These are phyloP conservation scores for Spongilla lacustris DNA, from an alignment of 37 sponge, comb jelly and placozoan species.

Conservation along the genomic window DNA sequence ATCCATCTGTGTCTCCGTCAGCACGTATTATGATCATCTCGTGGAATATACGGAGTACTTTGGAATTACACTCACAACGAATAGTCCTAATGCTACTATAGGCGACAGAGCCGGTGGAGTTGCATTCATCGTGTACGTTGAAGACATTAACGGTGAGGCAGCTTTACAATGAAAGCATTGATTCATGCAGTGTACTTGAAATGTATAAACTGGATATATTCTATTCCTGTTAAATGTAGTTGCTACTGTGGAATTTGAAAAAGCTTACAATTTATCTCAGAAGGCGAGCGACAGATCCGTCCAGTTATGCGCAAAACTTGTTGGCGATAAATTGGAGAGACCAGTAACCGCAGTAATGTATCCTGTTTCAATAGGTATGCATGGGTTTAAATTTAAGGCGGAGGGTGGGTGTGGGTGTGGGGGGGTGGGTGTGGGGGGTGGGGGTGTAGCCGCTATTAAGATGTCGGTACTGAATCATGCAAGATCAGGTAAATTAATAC, in stretches of 20 bases:
- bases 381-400: too few species aligned
- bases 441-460: too few species aligned
- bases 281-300: background rate
- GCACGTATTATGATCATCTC: background rate
- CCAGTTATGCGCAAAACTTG: background rate
- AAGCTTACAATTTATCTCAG: background rate
- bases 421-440: too few species aligned
- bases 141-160: background rate
- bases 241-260: background rate
- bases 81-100: background rate
- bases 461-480: too few species aligned
- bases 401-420: too few species aligned
- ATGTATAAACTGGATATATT: background rate
- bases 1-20: background rate
- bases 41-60: background rate
- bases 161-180: too few species aligned
- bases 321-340: background rate
- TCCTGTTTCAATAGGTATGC: background rate
- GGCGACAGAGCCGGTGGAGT: background rate
- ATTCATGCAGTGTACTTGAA: too few species aligned
- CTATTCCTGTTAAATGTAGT: background rate
- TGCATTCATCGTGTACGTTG: background rate
- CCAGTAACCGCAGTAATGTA: background rate
- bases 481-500: too few species aligned
- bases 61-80: background rate